Percentiles rank a stretch among this genome's conserved stretches.
Evolutionary conservation across 2,888 invertebrate species (phyloP).

Genomic region (Bembecia ichneumoniformis): DNA sequence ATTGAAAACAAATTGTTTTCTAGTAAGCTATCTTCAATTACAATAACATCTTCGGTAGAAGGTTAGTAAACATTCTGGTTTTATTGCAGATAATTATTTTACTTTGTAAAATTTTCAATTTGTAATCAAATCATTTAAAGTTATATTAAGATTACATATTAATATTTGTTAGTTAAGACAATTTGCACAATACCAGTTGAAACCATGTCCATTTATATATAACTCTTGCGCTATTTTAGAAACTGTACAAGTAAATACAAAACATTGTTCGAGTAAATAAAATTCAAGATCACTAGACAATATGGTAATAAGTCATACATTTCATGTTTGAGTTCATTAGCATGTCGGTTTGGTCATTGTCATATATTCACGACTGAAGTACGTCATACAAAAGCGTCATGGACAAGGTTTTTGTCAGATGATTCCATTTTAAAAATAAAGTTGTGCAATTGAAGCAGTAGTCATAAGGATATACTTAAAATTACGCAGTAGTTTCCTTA

Average conservation of each 20-base stretch:
- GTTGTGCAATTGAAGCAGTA: background rate
- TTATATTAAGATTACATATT: too few species aligned
- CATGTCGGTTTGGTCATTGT: constrained; percentile 28
- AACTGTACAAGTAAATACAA: background rate
- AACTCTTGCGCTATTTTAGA: background rate
- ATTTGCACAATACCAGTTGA: too few species aligned
- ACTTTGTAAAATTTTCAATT: too few species aligned
- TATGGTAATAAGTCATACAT: background rate
- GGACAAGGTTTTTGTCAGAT: background rate
- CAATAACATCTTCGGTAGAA: too few species aligned
- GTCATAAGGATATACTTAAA: background rate
- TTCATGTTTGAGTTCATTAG: constrained; percentile 25
- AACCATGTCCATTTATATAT: too few species aligned
- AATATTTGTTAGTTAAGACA: too few species aligned
- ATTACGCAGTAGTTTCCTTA: too few species aligned
- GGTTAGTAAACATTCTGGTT: too few species aligned
- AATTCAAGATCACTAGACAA: background rate
- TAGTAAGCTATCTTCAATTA: too few species aligned
- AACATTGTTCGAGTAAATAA: background rate
- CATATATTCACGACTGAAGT: constrained; percentile 23
- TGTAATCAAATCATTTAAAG: too few species aligned
- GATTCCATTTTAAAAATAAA: background rate
- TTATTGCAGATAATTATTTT: too few species aligned
- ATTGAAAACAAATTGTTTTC: too few species aligned
- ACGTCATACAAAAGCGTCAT: background rate